Evolutionary conservation across 2,888 invertebrate species (phyloP).

Genomic region (Tinea trinotella): DNA sequence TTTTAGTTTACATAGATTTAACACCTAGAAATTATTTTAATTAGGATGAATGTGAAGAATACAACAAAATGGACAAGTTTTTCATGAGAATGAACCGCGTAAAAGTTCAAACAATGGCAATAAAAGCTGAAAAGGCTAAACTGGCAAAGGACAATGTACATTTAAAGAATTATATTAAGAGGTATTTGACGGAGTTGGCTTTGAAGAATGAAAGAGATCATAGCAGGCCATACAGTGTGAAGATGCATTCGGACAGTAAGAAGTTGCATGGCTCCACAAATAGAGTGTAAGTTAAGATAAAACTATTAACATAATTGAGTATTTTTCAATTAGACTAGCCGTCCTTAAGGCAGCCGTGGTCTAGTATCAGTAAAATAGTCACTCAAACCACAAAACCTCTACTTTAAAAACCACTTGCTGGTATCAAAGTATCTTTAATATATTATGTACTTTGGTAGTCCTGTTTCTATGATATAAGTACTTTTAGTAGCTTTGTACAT

Average conservation of each 20-base stretch:
- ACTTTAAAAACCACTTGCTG: no score
- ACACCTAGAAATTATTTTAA: constrained; percentile 19
- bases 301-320: no score
- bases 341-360: no score
- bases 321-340: no score
- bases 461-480: no score
- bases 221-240: constrained; percentile 43
- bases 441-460: no score
- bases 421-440: no score
- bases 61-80: constrained; percentile 78
- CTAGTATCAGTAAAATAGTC: no score
- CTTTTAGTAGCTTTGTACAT: no score
- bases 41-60: constrained; percentile 64
- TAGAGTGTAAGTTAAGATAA: constrained; percentile 21
- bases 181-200: constrained; percentile 74
- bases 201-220: constrained; percentile 45
- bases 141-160: constrained; percentile 75
- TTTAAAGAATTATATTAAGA: constrained; percentile 73
- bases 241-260: constrained; percentile 33
- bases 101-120: constrained; percentile 52
- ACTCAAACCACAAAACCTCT: no score
- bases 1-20: no score
- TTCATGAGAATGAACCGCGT: constrained; percentile 68
- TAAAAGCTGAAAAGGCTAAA: constrained; percentile 51
- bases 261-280: constrained; percentile 20